phyloP scores from a whole-genome alignment of 2,888 invertebrate species.

The Mesorhabditis spiculigera region DNA sequence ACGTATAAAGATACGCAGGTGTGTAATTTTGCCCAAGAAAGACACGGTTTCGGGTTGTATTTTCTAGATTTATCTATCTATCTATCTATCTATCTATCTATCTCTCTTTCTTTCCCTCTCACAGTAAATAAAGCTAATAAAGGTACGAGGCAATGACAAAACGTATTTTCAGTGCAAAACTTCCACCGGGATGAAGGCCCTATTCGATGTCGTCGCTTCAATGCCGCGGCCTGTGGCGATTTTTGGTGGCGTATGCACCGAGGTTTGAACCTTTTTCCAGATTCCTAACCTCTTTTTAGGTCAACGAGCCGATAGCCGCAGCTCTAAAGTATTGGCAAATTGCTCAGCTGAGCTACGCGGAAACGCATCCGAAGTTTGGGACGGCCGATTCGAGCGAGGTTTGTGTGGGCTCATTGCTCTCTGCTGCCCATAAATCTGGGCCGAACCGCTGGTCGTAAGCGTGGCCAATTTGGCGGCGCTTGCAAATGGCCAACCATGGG shows the following conservation, averaged over 20 bases:
- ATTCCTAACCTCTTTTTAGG: constrained; percentile 21
- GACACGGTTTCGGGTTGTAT: neutral
- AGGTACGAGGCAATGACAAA: neutral
- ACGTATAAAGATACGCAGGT: constrained; percentile 53
- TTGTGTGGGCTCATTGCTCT: constrained; percentile 5
- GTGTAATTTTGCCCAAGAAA: constrained; percentile 9
- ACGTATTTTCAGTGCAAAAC: constrained; percentile 49
- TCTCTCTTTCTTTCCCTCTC: neutral
- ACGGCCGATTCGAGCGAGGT: constrained; percentile 50
- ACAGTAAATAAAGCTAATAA: neutral
- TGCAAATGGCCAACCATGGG: no score
- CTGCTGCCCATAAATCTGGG: no score
- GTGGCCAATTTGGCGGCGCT: no score
- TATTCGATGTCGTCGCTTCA: constrained; percentile 53
- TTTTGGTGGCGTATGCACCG: constrained; percentile 55
- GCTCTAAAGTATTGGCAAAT: constrained; percentile 84
- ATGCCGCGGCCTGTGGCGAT: constrained; percentile 48
- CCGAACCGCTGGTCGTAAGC: no score
- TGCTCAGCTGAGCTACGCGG: constrained; percentile 66
- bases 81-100: neutral
- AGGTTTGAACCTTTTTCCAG: constrained; percentile 18
- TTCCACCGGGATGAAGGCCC: constrained; percentile 53
- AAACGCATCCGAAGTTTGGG: constrained; percentile 56
- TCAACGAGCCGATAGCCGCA: constrained; percentile 57
- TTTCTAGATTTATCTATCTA: neutral